Base-by-base conservation (phyloP, 2,113 vertebrate species). In the Cacatua alba region DNA sequence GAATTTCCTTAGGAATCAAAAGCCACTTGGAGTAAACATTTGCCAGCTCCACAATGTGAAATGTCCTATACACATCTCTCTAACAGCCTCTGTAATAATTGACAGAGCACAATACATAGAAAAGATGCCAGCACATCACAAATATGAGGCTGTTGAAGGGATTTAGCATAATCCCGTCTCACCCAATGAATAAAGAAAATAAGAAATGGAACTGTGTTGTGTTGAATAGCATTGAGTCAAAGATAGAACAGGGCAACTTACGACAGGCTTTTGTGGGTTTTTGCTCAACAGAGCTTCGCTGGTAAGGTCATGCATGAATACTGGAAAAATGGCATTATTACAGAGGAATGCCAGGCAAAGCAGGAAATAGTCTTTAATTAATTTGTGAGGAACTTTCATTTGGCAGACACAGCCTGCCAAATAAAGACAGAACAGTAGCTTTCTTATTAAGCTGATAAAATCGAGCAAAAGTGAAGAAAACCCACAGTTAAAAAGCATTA, bases 391-490 rank as follows among this genome's bases (percentile, higher is more conserved):
- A 92, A 64, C 88, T 94, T 96, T 88, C 35, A 46, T 92, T 97
- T 96, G 93, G 82, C 92, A 95, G 46, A 37, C 71, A 39, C 5
- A 37, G 85, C 41, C 55, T 90, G 74, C 87, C 93, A 95, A 93
- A 87, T 83, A 90, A 89, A 95, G 84, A 65, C 57, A 83, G 75
- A 95, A 96, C 88, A 94, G 88, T 92, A 88, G 89, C 76, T 91
- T 95, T 96, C 87, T 95, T 95, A 95, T 91, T 91, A 94, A 92
- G 86, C 91, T 94, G 91, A 95, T 87, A 96, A 94, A 92, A 94
- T 86, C 7, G 1, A 87, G 80, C 26, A 87, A 91, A 95, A 97
- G 88, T 92, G 78, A 95, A 94, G 77, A 92, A 96, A 97, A 74
- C 49, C n/a, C 41, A 5, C 7, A 39, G 91, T 68, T 87, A 85